Base-by-base conservation (phyloP, 37 sponge, comb jelly and placozoan genomes). In the Eunapius fragilis region DNA sequence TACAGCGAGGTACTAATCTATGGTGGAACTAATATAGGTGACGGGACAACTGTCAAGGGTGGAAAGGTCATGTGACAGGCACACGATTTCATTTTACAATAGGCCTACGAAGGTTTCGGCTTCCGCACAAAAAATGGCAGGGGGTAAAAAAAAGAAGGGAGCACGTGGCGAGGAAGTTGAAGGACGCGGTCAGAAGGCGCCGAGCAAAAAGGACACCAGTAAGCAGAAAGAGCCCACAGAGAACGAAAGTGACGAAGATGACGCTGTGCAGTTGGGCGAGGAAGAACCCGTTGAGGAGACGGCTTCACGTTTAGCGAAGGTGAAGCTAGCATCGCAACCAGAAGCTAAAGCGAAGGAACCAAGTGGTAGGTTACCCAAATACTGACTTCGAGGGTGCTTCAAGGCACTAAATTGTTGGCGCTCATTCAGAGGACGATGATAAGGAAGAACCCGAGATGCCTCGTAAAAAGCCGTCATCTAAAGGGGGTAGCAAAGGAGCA, bases 101-200 rank as follows among this genome's bases (percentile, higher is more conserved):
- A 45, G 4, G 9, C 47, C n/a, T n/a, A n/a, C n/a, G n/a, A n/a
- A n/a, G n/a, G 9, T 4, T 30, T 25, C 11, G 28, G 71, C 26
- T 6, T 10, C 26, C n/a, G n/a, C 12, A 25, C 30, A 28, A 26
- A 74, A 49, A 69, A 90, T 79, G 86, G 80, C 45, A 32, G 84
- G 84, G 30, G 86, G 86, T 2, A 85, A 76, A 37, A 90, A 90
- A 32, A 76, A 78, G 68, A 90, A 90, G 77, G 78, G 79, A 69
- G 72, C 48, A 58, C 75, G 71, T 19, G 77, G 45, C 67, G 76
- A 71, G 35, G 26, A 70, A 77, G 49, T 25, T 45, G 78, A 71
- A 70, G 58, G 67, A 27, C 25, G 68, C 33, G 67, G 67, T 58
- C 80, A 79, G 80, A 79, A 79, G 80, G 80, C 45, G 34, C 45